These are phyloP conservation scores for Eptatretus atami DNA, from an alignment of 2,797 vertebrate genomes.

Conservation along the genomic window DNA sequence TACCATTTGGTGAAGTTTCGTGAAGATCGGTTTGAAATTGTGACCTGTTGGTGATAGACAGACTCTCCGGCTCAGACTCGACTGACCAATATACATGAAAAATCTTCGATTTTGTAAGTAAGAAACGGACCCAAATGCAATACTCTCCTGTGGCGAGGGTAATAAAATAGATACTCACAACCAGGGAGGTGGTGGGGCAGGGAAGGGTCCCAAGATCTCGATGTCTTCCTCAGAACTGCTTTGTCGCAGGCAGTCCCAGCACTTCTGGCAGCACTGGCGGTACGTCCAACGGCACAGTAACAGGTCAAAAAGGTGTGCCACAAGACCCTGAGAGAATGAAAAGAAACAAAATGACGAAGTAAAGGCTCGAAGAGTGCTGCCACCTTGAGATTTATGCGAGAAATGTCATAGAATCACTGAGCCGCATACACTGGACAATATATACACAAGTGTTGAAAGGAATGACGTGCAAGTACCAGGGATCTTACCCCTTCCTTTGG, in stretches of 20 bases:
- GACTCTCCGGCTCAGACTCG: no score
- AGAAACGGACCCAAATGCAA: no score
- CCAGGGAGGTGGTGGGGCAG: slow-evolving; percentile 46
- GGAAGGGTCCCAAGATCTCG: slow-evolving; percentile 52
- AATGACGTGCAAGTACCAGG: background rate
- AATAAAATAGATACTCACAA: slow-evolving; percentile 21
- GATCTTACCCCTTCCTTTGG: slow-evolving; percentile 43
- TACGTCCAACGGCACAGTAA: slow-evolving; percentile 37
- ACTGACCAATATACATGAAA: no score
- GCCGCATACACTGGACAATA: slow-evolving; percentile 7
- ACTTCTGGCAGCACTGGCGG: slow-evolving; percentile 36
- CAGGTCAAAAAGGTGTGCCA: slow-evolving; percentile 32
- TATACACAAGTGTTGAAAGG: background rate
- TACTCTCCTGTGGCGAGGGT: no score
- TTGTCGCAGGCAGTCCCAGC: slow-evolving; percentile 31
- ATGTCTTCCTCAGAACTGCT: slow-evolving; percentile 33
- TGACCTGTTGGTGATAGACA: no score
- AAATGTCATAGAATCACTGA: background rate
- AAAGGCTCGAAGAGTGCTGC: no score
- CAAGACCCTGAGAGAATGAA: slow-evolving; percentile 22
- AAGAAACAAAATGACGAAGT: background rate
- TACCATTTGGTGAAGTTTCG: no score
- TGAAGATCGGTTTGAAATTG: no score
- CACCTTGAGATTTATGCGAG: background rate
- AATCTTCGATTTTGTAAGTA: no score